Conservation (phyloP, 2,888 invertebrate species). For the Tiliacea citrago region DNA sequence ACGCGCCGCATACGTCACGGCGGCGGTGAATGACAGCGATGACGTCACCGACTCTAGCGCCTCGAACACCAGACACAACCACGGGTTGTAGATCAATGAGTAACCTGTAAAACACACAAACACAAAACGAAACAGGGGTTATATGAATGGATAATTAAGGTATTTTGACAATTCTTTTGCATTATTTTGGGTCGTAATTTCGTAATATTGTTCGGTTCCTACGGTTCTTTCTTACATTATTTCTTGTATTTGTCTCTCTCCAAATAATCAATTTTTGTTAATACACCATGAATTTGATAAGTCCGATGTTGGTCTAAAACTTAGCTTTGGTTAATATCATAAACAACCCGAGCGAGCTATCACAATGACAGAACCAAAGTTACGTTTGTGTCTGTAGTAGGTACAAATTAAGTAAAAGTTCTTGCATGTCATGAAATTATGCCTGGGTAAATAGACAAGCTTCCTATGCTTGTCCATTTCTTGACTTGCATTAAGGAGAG, state of each 20-base stretch:
- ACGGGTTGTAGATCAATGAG: conserved; percentile 94
- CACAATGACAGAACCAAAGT: background rate
- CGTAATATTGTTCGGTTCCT: background rate
- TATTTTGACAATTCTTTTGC: background rate
- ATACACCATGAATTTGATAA: background rate
- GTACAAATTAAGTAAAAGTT: background rate
- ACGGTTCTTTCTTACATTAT: background rate
- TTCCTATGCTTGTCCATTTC: too few species aligned
- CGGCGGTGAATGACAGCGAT: conserved; percentile 94
- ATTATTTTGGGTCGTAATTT: background rate
- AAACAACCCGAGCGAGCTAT: background rate
- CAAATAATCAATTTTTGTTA: background rate
- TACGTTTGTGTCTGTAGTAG: background rate
- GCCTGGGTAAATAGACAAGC: background rate
- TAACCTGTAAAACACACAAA: conserved; percentile 93
- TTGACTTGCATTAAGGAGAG: conserved; percentile 37
- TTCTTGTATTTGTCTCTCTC: background rate
- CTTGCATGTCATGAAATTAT: background rate
- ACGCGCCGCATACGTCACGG: conserved; percentile 94
- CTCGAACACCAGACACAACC: conserved; percentile 94
- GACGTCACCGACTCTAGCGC: conserved; percentile 94
- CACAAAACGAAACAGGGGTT: background rate
- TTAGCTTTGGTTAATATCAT: background rate
- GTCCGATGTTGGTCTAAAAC: background rate
- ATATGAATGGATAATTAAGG: background rate